Conservation (phyloP, 2,113 vertebrate species). For the Lophochroa leadbeateri region DNA sequence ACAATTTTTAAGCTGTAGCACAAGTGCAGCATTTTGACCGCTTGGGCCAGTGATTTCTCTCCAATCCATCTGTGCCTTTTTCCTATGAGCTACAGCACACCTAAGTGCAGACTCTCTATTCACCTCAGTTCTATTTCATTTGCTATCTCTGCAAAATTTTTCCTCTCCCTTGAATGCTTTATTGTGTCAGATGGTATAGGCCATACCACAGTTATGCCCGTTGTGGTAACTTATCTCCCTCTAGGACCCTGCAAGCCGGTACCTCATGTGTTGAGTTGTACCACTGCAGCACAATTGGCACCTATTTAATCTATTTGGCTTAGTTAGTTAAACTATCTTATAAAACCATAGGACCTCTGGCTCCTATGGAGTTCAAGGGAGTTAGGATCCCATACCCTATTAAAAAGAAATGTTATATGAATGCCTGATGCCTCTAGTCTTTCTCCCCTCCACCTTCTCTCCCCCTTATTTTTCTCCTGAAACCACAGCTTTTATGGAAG, state of each 20-base stretch:
- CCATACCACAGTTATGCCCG: rapidly evolving
- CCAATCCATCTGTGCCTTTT: rapidly evolving
- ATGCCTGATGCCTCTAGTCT: background rate
- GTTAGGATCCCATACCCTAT: background rate
- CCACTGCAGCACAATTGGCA: background rate
- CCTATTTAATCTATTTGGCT: background rate
- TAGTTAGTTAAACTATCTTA: background rate
- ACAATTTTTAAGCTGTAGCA: background rate
- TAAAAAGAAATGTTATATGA: background rate
- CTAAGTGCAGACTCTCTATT: background rate
- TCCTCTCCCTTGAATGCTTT: background rate
- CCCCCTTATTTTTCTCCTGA: too few species aligned
- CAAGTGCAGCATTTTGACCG: background rate
- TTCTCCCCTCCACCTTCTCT: too few species aligned
- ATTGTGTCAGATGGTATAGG: background rate
- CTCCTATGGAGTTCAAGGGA: background rate
- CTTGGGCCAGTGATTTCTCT: background rate
- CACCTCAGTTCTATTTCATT: background rate
- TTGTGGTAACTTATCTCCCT: background rate
- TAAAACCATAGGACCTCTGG: background rate
- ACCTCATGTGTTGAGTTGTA: rapidly evolving
- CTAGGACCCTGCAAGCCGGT: rapidly evolving
- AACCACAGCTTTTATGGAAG: background rate
- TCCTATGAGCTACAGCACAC: background rate
- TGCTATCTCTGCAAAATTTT: background rate